Base-by-base conservation (phyloP, 2,888 invertebrate species). In the Trissolcus brochymenae region DNA sequence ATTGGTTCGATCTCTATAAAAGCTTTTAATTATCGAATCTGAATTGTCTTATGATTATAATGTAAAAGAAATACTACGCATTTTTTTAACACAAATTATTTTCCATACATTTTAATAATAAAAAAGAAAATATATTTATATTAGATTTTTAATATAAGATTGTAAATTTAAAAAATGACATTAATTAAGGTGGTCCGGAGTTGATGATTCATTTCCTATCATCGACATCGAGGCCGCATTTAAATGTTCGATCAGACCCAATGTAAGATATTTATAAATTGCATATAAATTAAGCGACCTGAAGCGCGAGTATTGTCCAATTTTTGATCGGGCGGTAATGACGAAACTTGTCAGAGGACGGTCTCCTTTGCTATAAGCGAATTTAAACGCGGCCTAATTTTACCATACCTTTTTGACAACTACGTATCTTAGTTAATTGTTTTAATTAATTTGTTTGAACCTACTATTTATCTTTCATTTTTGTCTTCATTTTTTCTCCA, bases 121-220 rank as follows among this genome's bases (percentile, higher is more conserved):
- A 4, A 25, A 25, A 25, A 25, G 1, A 9, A 41, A 1, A 13
- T 41, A 43, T 4, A 6, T 43, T 43, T 43, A 4, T 14, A 43
- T 46, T 46, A 16, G 14, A 16, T 46, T 46, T 16, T 19, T 1
- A 14, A 11, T 16, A 46, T 9, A 1, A 50, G 41, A 61, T 40
- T 56, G 56, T 50, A 55, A 25, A 56, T 62, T 11, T 55, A 61
- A 62, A 56, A 70, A 56, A 50, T 56, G 35, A 35, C 7, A 35
- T 35, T 35, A 35, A 35, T 60, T 64, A 57, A 80, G 81, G 80
- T 81, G 81, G 81, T 60, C 81, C 81, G 81, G 81, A 80, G 54
- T 19, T 56, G 41, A 43, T 40, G 6, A 64, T 53, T 6, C 57
- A 29, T 57, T 57, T 35, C 13, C 13, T 14, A 50, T 66, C 65